Evolutionary conservation across 2,888 invertebrate species (phyloP).

Genomic region (Tetranychus truncatus): DNA sequence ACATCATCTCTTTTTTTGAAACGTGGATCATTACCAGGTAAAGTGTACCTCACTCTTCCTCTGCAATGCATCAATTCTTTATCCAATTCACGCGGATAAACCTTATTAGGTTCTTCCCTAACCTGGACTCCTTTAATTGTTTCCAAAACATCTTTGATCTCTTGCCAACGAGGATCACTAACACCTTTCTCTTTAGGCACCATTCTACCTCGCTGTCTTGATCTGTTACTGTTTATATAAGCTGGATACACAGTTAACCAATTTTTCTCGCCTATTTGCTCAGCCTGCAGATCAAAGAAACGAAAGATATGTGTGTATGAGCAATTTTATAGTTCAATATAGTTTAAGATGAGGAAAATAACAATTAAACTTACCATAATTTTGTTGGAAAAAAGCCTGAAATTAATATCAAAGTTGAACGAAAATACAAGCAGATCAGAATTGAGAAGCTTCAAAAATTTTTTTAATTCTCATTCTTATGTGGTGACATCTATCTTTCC

Average conservation of each 20-base stretch:
- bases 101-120: constrained; percentile 14
- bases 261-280: neutral
- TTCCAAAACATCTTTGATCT: constrained; percentile 76
- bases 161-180: constrained; percentile 83
- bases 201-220: constrained; percentile 67
- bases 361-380: neutral
- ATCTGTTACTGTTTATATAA: constrained; percentile 82
- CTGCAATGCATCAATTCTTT: constrained; percentile 15
- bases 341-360: neutral
- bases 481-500: neutral
- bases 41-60: constrained; percentile 17
- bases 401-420: too few species aligned
- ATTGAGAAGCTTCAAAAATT: too few species aligned
- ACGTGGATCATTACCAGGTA: constrained; percentile 3
- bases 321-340: neutral
- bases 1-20: constrained; percentile 32
- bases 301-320: neutral
- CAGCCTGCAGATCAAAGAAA: neutral
- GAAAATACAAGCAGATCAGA: too few species aligned
- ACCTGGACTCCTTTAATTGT: constrained; percentile 33
- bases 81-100: constrained; percentile 21
- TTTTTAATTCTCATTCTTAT: too few species aligned
- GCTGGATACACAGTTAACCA: constrained; percentile 70
- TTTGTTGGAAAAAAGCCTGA: neutral
- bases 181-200: constrained; percentile 66